A percentile compares a stretch with the other conserved stretches of the same genome.
These are phyloP conservation scores for Bhutanitis thaidina DNA, from an alignment of 2,888 invertebrate genomes.

Conservation along the genomic window DNA sequence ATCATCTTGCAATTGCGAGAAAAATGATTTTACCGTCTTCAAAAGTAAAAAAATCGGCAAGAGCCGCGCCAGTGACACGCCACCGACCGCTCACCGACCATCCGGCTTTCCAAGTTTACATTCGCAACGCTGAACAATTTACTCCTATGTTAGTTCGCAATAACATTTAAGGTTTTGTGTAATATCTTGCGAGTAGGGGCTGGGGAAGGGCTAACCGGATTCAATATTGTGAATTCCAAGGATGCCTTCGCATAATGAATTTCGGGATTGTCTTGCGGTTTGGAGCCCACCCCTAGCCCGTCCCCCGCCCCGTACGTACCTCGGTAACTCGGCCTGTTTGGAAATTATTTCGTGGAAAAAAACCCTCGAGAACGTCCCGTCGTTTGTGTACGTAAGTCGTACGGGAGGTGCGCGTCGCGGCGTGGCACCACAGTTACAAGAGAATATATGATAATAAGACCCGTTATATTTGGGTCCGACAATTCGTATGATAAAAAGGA, in stretches of 20 bases:
- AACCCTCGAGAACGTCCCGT: slow-evolving; percentile 20
- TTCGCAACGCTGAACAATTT: slow-evolving; percentile 48
- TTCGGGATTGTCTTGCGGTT: slow-evolving; percentile 76
- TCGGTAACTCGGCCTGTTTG: slow-evolving; percentile 32
- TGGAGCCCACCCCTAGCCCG: slow-evolving; percentile 52
- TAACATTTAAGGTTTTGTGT: slow-evolving; percentile 48
- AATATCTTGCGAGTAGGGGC: slow-evolving; percentile 45
- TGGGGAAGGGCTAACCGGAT: slow-evolving; percentile 44
- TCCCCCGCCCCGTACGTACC: slow-evolving; percentile 29
- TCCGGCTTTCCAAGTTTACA: too few relatives aligned
- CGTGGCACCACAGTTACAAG: slow-evolving; percentile 50
- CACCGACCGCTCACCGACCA: too few relatives aligned
- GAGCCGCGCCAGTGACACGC: too few relatives aligned
- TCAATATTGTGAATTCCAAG: slow-evolving; percentile 79
- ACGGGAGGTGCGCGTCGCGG: slow-evolving; percentile 39
- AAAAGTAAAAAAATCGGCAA: background rate
- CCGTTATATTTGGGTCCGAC: slow-evolving; percentile 71
- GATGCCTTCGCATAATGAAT: slow-evolving; percentile 76
- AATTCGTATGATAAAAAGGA: slow-evolving; percentile 76
- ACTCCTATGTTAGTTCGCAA: slow-evolving; percentile 56
- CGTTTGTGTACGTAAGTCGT: background rate
- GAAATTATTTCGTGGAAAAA: slow-evolving; percentile 34
- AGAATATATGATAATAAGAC: slow-evolving; percentile 68
- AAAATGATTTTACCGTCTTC: too few relatives aligned
- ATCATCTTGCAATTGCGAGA: too few relatives aligned